These are phyloP conservation scores for Mus spretus DNA, from an alignment of 2,797 vertebrate species.

Conservation along the genomic window DNA sequence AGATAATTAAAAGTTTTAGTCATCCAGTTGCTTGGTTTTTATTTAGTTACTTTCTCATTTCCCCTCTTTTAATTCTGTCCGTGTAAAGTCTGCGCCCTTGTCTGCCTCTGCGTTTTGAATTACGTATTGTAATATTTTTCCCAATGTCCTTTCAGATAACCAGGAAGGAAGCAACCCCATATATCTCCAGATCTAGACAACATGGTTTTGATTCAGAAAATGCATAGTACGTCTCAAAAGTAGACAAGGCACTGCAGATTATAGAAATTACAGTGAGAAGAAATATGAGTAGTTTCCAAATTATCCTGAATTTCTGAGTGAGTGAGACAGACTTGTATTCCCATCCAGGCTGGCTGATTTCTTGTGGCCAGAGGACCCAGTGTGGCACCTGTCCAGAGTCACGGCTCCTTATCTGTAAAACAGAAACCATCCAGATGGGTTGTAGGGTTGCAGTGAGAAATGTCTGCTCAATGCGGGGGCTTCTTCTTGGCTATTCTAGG, in stretches of 20 bases:
- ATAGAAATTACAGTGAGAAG: background rate
- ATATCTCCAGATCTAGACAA: background rate
- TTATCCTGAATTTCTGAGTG: background rate
- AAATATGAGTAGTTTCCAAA: background rate
- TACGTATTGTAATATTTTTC: constrained; percentile 43
- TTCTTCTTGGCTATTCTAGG: background rate
- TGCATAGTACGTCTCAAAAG: background rate
- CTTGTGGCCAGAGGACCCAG: background rate
- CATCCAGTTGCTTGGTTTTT: background rate
- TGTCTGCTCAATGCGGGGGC: fast-evolving
- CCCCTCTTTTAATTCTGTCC: background rate
- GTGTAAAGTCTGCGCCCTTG: background rate
- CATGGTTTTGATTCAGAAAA: constrained; percentile 22
- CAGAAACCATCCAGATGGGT: background rate
- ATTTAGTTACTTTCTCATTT: background rate
- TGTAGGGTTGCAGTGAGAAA: background rate
- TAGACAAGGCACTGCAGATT: background rate
- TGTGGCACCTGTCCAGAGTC: background rate
- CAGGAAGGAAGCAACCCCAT: background rate
- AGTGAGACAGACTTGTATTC: background rate
- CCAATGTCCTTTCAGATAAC: background rate
- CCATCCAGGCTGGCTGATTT: background rate
- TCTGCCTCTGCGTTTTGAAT: background rate
- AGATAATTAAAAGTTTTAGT: background rate
- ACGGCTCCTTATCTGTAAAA: background rate